Percentiles rank a stretch among this genome's conserved stretches.
These are phyloP conservation scores for Brevipalpus yothersi DNA, from an alignment of 1,140 invertebrate genomes.

Conservation along the genomic window DNA sequence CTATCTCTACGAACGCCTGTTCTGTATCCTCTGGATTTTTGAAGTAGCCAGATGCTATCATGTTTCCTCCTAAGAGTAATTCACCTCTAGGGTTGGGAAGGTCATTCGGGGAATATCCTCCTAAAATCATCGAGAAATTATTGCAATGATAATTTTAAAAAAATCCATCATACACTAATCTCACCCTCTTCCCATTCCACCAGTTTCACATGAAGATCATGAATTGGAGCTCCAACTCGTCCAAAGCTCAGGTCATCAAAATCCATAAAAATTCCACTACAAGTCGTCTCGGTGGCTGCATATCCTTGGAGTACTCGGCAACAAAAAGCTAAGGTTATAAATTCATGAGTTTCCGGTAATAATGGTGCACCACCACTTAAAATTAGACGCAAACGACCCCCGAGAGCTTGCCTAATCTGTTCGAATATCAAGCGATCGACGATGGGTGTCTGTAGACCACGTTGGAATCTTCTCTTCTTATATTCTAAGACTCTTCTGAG, in stretches of 20 bases:
- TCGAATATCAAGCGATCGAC: slow-evolving; percentile 33
- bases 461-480: slow-evolving; percentile 38
- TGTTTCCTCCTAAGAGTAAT: slow-evolving; percentile 63
- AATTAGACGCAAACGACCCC: slow-evolving; percentile 59
- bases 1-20: slow-evolving; percentile 38
- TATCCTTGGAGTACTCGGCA: slow-evolving; percentile 53
- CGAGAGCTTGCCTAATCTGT: slow-evolving; percentile 47
- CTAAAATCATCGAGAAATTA: neutral
- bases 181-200: slow-evolving; percentile 29
- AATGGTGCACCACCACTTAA: slow-evolving; percentile 78
- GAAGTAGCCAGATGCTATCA: slow-evolving; percentile 82
- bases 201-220: slow-evolving; percentile 16
- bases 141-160: slow-evolving; percentile 14
- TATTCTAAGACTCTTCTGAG: slow-evolving; percentile 81
- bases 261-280: neutral
- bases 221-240: slow-evolving; percentile 17
- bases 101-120: slow-evolving; percentile 41
- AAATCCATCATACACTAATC: slow-evolving; percentile 35
- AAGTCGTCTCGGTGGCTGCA: neutral
- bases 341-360: slow-evolving; percentile 73
- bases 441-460: slow-evolving; percentile 22
- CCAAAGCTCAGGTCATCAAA: slow-evolving; percentile 17
- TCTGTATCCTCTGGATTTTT: slow-evolving; percentile 63
- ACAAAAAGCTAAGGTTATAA: slow-evolving; percentile 77
- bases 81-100: slow-evolving; percentile 72